phyloP scores from a whole-genome alignment of 2,113 vertebrate species.

The Saccopteryx leptura region DNA sequence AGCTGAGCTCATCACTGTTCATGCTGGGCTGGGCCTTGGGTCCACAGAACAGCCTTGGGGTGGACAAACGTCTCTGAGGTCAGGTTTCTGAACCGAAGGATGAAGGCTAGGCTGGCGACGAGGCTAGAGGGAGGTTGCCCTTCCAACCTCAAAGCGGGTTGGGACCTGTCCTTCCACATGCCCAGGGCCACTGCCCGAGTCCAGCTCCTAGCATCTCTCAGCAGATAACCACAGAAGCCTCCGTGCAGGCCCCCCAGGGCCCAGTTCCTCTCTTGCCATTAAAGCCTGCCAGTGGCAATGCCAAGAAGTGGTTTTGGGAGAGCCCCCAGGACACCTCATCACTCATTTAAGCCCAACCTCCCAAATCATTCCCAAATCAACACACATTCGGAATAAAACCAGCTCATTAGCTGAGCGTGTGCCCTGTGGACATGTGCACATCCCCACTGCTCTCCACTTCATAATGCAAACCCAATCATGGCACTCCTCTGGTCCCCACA shows the following conservation, averaged over 20 bases:
- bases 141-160: neutral
- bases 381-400: conserved; percentile 12
- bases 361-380: conserved; percentile 50
- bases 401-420: neutral
- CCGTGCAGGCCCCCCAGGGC: neutral
- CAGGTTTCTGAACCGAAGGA: neutral
- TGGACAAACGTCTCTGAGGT: neutral
- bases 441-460: neutral
- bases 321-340: conserved; percentile 62
- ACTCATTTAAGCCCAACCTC: conserved; percentile 33
- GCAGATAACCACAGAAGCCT: neutral
- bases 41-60: neutral
- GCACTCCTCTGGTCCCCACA: neutral
- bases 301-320: conserved; percentile 69
- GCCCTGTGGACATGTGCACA: neutral
- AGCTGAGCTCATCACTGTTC: neutral
- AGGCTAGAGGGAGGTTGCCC: neutral
- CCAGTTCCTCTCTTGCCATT: conserved; percentile 9
- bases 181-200: neutral
- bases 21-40: neutral
- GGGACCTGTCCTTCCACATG: neutral
- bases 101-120: neutral
- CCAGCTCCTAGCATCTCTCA: neutral
- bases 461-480: neutral
- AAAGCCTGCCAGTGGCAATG: neutral